Conservation (phyloP, 2,888 invertebrate genomes). For the Caenorhabditis zanzibari region DNA sequence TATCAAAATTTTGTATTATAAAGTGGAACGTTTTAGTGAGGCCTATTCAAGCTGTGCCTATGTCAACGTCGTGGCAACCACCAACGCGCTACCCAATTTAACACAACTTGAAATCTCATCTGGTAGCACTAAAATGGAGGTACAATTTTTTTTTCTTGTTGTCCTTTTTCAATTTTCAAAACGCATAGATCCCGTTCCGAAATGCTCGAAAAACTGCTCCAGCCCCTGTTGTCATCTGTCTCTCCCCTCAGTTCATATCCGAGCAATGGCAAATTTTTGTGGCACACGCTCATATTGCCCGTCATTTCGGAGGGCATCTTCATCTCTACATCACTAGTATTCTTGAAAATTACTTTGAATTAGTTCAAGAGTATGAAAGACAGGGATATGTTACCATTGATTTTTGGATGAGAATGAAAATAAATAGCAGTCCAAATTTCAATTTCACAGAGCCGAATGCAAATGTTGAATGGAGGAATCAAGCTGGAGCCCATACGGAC, state of each 20-base stretch:
- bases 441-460: slow-evolving; percentile 21
- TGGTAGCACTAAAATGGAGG: not conserved
- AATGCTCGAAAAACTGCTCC: slow-evolving; percentile 15
- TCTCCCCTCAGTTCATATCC: slow-evolving; percentile 41
- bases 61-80: slow-evolving; percentile 6
- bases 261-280: slow-evolving; percentile 47
- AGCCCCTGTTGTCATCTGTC: slow-evolving; percentile 32
- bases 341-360: slow-evolving; percentile 17
- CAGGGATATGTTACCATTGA: slow-evolving; percentile 21
- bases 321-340: slow-evolving; percentile 41
- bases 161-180: too few species aligned
- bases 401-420: slow-evolving; percentile 12
- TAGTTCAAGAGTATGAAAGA: slow-evolving; percentile 35
- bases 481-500: slow-evolving; percentile 30
- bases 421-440: not conserved
- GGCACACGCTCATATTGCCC: slow-evolving; percentile 30
- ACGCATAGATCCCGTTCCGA: slow-evolving; percentile 26
- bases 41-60: slow-evolving; percentile 24
- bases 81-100: not conserved
- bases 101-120: slow-evolving; percentile 2
- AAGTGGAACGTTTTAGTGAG: slow-evolving; percentile 9
- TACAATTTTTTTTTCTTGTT: not conserved
- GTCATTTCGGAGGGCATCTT: slow-evolving; percentile 37
- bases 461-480: slow-evolving; percentile 27
- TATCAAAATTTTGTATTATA: not conserved